Base-by-base conservation (phyloP, 1,140 invertebrate species). In the Procambarus virginalis region DNA sequence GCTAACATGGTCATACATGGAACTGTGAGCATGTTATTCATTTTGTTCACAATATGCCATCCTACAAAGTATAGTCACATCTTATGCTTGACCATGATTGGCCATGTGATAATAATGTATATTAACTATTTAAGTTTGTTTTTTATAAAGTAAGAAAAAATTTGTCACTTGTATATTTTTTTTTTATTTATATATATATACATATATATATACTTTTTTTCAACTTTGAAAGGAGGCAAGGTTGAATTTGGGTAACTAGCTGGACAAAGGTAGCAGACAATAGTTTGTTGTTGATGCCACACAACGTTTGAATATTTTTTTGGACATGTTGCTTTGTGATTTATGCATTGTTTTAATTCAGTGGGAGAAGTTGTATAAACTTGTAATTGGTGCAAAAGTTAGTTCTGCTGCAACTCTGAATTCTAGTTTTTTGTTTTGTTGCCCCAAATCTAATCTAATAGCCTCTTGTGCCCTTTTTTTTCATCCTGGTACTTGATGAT, bases 41-140 rank as follows among this genome's bases (percentile, higher is more conserved):
- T 78, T 55, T 84, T 89, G 81, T 89, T 64, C 58, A 79, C 76
- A 48, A 51, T 64, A 84, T 75, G 49, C 64, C 80, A 84, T 89
- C 88, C 83, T 80, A 89, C 77, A 84, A 83, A 78, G 77, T 87
- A 60, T 55, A 77, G 81, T 90, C 89, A 78, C 84, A 45, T 86
- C 78, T 90, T 81, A 80, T 85, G 83, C 89, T 86, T 90, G 88
- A 90, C 89, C 89, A 90, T 90, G 89, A 79, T 86, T 90, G 89
- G 83, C 89, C 89, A 90, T 90, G 89, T 90, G 89, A 90, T 85
- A 88, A 81, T 88, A 85, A 85, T 90, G 89, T 90, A 90, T 90
- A 90, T 85, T 85, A 90, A 75, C 77, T 90, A 90, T 86, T 90
- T 90, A 90, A 77, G 78, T 90, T 90, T 90, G 78, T 90, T 90